Base-by-base conservation (phyloP, 2,888 invertebrate genomes). In the Cryptosula pallasiana region DNA sequence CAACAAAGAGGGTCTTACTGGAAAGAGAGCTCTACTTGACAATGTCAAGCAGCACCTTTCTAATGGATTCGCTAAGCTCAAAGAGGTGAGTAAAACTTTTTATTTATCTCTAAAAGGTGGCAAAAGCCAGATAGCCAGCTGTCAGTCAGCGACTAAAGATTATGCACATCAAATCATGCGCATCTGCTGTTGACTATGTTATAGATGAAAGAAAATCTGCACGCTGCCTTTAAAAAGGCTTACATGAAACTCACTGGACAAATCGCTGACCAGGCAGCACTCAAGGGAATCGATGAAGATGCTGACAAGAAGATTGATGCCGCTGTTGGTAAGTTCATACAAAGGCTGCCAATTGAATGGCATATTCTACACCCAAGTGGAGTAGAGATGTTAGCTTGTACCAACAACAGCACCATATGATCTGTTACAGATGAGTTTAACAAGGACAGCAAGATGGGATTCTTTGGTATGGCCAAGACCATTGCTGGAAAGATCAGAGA, bases 391-490 rank as follows among this genome's bases (percentile, higher is more conserved):
- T n/a, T n/a, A n/a, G n/a, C n/a, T n/a, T n/a, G n/a, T n/a, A n/a
- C n/a, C n/a, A n/a, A n/a, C n/a, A n/a, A n/a, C n/a, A n/a, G n/a
- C n/a, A n/a, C n/a, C n/a, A n/a, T n/a, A n/a, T n/a, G n/a, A n/a
- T n/a, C n/a, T n/a, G 9, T 63, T 63, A 32, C 34, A 63, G 63
- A 27, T 2, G 63, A 63, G 63, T 63, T 63, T 32, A 63, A 63
- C 63, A 63, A 63, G 34, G 63, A 63, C 25, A 27, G 34, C 27
- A 25, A 63, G 25, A 63, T 29, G 32, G 63, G 63, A 63, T 32
- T 27, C 27, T 34, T 63, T 32, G 5, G 25, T 32, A 63, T 63
- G 63, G 63, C 63, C 63, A 32, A 27, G 32, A 27, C 63, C 32
- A 32, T 63, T 29, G 63, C 63, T 34, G 29, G 32, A 5, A 63